Evolutionary conservation across 2,113 vertebrate species (phyloP), one percentile per base, ranked within the genome.

Genomic region (Fulica atra): DNA sequence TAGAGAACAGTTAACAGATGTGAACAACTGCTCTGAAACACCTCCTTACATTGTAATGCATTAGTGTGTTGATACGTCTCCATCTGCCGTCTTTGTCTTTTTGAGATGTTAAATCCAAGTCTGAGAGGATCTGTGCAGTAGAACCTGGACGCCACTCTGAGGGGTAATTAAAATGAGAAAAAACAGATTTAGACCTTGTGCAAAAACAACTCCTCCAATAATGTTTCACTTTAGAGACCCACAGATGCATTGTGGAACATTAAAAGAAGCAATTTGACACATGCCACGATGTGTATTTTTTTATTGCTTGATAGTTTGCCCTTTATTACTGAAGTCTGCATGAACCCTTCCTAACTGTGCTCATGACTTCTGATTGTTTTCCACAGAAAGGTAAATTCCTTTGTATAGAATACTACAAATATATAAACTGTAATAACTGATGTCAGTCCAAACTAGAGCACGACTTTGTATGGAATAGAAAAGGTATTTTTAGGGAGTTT

Each of bases 91-190:
- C 99, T 89, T 98, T 99, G n/a, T 99, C 99, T 89, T 98, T 99
- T 97, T 99, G 99, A 18, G 99, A 99, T 19, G 99, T 99, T 97
- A 99, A 97, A 96, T 99, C 99, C 97, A 99, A 98, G 96, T 99
- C 99, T 3, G 99, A 99, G 92, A 99, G 97, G 94, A 99, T 99
- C 97, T 99, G 99, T 79, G 99, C 99, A 2, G 99, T 99, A 91
- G 99, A 99, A 56, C 99, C 99, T 4, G 99, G 99, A 57, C 99
- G 99, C 99, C 99, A 99, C 96, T 99, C 99, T 99, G 96, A 48
- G 53, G 82, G 74, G 28, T 76, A 93, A 95, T 93, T 65, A 74
- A 86, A 96, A 83, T 17, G 56, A 96, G 60, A 95, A 91, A 89
- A 93, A 6, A 3, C 25, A 86, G 44, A 25, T 92, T 96, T 88